Evolutionary conservation across 2,888 invertebrate species (phyloP).

Genomic region (Apamea epomidion): DNA sequence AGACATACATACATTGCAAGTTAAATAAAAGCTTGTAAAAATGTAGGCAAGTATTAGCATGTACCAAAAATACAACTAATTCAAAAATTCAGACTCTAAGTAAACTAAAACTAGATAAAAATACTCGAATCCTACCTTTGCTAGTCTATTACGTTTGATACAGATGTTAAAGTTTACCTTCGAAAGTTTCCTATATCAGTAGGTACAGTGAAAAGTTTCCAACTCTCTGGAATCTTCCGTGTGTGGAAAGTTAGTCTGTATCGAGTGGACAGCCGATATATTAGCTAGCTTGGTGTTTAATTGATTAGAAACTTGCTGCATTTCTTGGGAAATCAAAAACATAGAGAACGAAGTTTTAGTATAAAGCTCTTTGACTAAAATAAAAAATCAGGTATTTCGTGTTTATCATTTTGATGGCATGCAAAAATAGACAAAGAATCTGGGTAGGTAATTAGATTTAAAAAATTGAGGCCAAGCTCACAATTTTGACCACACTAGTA

Average conservation of each 20-base stretch:
- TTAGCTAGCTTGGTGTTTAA: constrained; percentile 30
- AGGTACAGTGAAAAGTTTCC: constrained; percentile 50
- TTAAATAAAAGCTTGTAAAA: too few relatives aligned
- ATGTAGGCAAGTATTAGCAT: neutral
- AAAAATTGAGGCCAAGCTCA: too few relatives aligned
- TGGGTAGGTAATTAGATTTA: too few relatives aligned
- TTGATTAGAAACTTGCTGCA: constrained; percentile 17
- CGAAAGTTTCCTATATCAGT: constrained; percentile 28
- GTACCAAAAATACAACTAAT: neutral
- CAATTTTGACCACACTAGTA: too few relatives aligned
- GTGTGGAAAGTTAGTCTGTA: constrained; percentile 26
- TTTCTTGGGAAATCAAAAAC: constrained; percentile 8
- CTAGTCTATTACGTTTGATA: constrained; percentile 53
- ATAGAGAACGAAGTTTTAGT: neutral
- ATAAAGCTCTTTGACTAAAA: neutral
- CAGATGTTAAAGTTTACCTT: constrained; percentile 63
- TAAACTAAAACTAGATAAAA: constrained; percentile 39
- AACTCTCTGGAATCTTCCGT: constrained; percentile 42
- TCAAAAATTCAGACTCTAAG: neutral
- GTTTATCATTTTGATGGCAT: neutral
- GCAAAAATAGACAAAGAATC: neutral
- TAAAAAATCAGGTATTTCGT: neutral
- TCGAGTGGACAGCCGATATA: constrained; percentile 9
- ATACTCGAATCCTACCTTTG: constrained; percentile 38
- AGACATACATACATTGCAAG: too few relatives aligned